Conservation (phyloP, 2,113 vertebrate genomes). For the Dipodomys merriami region DNA sequence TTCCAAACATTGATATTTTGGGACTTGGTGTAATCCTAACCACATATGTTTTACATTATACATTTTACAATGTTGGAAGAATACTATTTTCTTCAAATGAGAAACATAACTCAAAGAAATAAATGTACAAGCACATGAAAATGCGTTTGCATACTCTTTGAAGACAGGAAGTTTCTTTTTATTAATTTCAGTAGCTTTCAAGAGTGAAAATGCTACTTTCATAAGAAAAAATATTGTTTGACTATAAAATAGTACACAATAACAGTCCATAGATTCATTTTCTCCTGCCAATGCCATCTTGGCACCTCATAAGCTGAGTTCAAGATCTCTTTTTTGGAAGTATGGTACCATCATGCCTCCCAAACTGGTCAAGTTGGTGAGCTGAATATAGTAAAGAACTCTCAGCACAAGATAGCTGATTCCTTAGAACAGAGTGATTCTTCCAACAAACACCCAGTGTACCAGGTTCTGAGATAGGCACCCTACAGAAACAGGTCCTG, state of each 20-base stretch:
- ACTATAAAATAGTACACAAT: constrained; percentile 3
- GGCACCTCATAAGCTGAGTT: neutral
- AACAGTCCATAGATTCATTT: constrained; percentile 2
- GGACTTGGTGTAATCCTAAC: constrained; percentile 56
- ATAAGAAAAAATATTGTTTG: constrained; percentile 39
- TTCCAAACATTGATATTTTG: constrained; percentile 57
- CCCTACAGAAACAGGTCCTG: neutral
- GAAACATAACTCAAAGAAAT: constrained; percentile 59
- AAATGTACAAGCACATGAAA: constrained; percentile 50
- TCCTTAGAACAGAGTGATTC: neutral
- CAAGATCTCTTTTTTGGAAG: neutral
- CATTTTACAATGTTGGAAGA: constrained; percentile 39
- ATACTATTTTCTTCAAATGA: constrained; percentile 56
- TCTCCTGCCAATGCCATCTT: neutral
- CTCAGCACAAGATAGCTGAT: neutral
- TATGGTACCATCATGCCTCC: too few species aligned
- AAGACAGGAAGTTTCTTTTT: constrained; percentile 35
- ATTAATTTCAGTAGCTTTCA: constrained; percentile 49
- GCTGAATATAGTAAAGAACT: neutral
- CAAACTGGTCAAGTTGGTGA: neutral
- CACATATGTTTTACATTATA: constrained; percentile 70
- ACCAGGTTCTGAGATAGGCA: constrained; percentile 14
- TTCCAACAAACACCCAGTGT: neutral
- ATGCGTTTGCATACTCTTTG: constrained; percentile 54
- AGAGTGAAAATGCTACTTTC: constrained; percentile 6